These are phyloP conservation scores for Eptatretus burgeri DNA, from an alignment of 2,113 vertebrate species.

Conservation along the genomic window DNA sequence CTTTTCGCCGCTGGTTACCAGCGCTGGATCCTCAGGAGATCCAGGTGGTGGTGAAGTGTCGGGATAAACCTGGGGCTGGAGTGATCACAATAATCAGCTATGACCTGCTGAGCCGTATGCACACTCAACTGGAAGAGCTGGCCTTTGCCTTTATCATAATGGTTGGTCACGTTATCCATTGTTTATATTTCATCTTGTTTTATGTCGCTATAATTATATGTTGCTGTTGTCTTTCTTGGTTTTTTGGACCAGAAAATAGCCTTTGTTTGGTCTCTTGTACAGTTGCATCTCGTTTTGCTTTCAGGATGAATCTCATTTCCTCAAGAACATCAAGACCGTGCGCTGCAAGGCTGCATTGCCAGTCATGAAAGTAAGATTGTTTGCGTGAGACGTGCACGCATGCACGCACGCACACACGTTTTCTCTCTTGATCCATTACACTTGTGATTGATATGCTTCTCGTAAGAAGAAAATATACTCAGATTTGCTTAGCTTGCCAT, in stretches of 20 bases:
- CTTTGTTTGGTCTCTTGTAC: too few species aligned
- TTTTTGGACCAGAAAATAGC: too few species aligned
- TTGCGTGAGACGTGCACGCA: not conserved
- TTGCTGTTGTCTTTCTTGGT: too few species aligned
- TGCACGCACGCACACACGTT: too few species aligned
- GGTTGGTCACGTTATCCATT: too few species aligned
- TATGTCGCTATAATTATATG: too few species aligned
- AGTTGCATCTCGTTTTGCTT: slow-evolving; percentile 12
- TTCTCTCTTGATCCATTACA: too few species aligned
- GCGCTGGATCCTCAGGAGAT: slow-evolving; percentile 31
- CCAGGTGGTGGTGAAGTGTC: slow-evolving; percentile 52
- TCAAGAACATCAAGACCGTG: slow-evolving; percentile 72
- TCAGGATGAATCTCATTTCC: slow-evolving; percentile 85
- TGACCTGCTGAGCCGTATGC: slow-evolving; percentile 62
- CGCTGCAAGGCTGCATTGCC: slow-evolving; percentile 58
- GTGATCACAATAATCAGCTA: slow-evolving; percentile 72
- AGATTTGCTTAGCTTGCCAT: too few species aligned
- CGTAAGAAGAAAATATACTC: too few species aligned
- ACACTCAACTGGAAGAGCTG: slow-evolving; percentile 26
- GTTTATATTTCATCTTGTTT: not conserved
- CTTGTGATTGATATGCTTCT: too few species aligned
- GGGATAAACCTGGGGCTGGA: slow-evolving; percentile 29
- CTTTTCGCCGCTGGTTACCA: slow-evolving; percentile 61
- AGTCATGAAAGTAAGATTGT: slow-evolving; percentile 37
- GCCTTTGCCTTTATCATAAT: slow-evolving; percentile 49